phyloP scores from a whole-genome alignment of 2,888 invertebrate species.

The Hemistola chrysoprasaria region DNA sequence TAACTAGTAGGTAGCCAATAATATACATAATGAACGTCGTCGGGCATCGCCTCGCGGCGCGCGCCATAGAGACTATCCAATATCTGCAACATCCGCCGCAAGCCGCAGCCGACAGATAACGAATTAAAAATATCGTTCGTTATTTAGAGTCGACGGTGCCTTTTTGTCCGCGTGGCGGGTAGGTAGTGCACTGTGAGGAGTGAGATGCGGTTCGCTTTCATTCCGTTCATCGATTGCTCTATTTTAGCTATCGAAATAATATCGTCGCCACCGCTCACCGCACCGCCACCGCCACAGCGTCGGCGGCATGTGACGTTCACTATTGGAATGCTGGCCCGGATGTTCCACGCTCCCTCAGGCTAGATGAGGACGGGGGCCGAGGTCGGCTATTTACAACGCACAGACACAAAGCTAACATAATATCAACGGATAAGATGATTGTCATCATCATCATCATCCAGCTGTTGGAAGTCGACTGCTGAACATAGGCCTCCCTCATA shows the following conservation, averaged over 20 bases:
- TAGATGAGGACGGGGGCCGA: conserved; percentile 1
- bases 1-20: too few relatives aligned
- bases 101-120: conserved; percentile 2
- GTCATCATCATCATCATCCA: too few relatives aligned
- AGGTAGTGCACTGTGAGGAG: neutral
- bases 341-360: neutral
- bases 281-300: too few relatives aligned
- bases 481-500: too few relatives aligned
- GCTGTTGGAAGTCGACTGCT: too few relatives aligned
- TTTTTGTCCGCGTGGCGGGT: neutral
- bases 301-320: conserved; percentile 5
- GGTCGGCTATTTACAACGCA: conserved; percentile 8
- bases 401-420: conserved; percentile 10
- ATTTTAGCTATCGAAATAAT: conserved; percentile 14
- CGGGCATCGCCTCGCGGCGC: too few relatives aligned
- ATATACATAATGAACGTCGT: too few relatives aligned
- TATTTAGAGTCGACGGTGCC: conserved; percentile 3
- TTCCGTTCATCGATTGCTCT: conserved; percentile 25
- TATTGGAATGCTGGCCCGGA: conserved; percentile 1
- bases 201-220: conserved; percentile 13
- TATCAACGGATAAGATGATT: too few relatives aligned
- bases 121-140: conserved; percentile 2
- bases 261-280: too few relatives aligned
- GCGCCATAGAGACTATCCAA: conserved; percentile 6
- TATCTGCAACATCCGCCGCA: conserved; percentile 11